Evolutionary conservation across 1,140 invertebrate species (phyloP).

Genomic region (Procambarus clarkii): DNA sequence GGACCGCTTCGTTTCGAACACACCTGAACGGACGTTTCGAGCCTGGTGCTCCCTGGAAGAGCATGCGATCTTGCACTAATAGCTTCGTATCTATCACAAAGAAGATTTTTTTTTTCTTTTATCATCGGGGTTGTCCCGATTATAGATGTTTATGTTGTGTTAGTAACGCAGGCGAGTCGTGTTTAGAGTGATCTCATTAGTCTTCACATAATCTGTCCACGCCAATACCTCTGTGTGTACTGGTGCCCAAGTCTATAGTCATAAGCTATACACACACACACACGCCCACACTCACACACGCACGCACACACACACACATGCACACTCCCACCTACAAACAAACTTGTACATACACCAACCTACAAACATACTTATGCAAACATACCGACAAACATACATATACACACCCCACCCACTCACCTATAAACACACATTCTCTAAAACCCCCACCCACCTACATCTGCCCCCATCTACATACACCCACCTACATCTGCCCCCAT

Average conservation of each 20-base stretch:
- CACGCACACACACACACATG: constrained; percentile 26
- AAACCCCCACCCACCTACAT: background rate
- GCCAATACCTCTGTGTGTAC: background rate
- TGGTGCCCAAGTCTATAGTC: constrained; percentile 13
- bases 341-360: constrained; percentile 13
- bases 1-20: background rate
- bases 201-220: background rate
- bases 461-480: background rate
- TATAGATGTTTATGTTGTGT: constrained; percentile 13
- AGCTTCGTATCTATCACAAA: background rate
- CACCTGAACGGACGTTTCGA: background rate
- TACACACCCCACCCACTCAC: background rate
- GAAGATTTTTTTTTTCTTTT: background rate
- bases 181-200: constrained; percentile 41
- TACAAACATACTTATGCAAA: constrained; percentile 2
- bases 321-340: constrained; percentile 11
- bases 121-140: background rate
- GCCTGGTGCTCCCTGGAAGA: too few relatives aligned
- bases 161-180: background rate
- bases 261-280: background rate
- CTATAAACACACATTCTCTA: background rate
- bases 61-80: background rate
- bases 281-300: constrained; percentile 16
- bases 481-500: too few relatives aligned
- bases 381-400: constrained; percentile 24